phyloP scores from a whole-genome alignment of 2,888 invertebrate genomes.

The Reticulitermes lucifugus region DNA sequence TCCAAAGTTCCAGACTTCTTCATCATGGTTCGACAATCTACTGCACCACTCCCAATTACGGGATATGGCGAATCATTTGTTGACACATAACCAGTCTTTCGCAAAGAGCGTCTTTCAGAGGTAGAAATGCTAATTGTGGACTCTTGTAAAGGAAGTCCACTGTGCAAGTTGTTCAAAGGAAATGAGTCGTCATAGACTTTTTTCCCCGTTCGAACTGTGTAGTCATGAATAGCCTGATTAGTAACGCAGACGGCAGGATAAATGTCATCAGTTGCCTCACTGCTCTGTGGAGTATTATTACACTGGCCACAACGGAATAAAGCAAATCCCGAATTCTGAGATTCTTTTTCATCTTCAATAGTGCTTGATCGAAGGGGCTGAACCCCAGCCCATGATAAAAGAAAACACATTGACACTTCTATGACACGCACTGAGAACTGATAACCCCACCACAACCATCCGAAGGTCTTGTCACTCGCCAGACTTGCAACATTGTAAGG shows the following conservation, averaged over 20 bases:
- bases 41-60: conserved; percentile 31
- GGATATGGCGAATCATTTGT: conserved; percentile 45
- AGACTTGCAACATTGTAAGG: conserved; percentile 65
- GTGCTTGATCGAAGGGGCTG: conserved; percentile 66
- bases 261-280: conserved; percentile 76
- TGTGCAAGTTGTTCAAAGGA: conserved; percentile 66
- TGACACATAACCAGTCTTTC: conserved; percentile 47
- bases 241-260: conserved; percentile 89
- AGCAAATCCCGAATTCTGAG: conserved; percentile 71
- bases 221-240: conserved; percentile 85
- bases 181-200: conserved; percentile 79
- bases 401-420: conserved; percentile 88
- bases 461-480: conserved; percentile 63
- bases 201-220: conserved; percentile 81
- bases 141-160: conserved; percentile 47
- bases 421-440: conserved; percentile 87
- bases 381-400: conserved; percentile 89
- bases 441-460: conserved; percentile 93
- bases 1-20: conserved; percentile 49
- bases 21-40: conserved; percentile 41
- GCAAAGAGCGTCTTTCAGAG: conserved; percentile 50
- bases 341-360: conserved; percentile 76
- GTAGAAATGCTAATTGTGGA: conserved; percentile 49
- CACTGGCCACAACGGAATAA: conserved; percentile 74
- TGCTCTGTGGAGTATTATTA: conserved; percentile 57